These are phyloP conservation scores for Campaea margaritaria DNA, from an alignment of 2,888 invertebrate genomes.

Conservation along the genomic window DNA sequence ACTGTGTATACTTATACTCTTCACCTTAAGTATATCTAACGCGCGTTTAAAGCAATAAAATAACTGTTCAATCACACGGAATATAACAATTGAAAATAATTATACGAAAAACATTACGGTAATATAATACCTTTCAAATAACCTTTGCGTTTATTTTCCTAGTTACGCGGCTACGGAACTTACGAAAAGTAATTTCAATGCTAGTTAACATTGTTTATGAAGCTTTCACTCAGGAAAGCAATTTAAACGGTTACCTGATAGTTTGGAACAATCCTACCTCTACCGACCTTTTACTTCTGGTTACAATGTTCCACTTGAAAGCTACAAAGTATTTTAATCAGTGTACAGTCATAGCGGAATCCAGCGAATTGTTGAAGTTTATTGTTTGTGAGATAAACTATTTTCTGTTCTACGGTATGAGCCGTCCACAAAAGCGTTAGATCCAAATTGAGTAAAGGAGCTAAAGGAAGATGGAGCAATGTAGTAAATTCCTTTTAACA, in stretches of 20 bases:
- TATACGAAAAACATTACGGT: no score
- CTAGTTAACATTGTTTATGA: conserved; percentile 47
- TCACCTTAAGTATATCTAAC: no score
- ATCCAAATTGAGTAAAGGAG: background rate
- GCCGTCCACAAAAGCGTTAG: background rate
- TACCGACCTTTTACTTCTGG: conserved; percentile 6
- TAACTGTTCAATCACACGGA: no score
- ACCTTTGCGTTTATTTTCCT: no score
- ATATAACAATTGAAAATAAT: no score
- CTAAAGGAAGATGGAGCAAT: no score
- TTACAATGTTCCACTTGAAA: conserved; percentile 17
- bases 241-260: conserved; percentile 40
- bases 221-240: conserved; percentile 35
- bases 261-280: conserved; percentile 38
- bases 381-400: conserved; percentile 12
- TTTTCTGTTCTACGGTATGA: conserved; percentile 3
- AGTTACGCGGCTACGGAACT: background rate
- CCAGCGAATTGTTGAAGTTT: conserved; percentile 12
- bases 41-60: no score
- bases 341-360: conserved; percentile 17
- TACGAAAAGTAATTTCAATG: background rate
- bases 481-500: no score
- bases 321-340: conserved; percentile 34
- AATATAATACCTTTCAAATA: no score
- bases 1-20: no score